These are phyloP conservation scores for Telenomus remus DNA, from an alignment of 1,140 invertebrate species.

Conservation along the genomic window DNA sequence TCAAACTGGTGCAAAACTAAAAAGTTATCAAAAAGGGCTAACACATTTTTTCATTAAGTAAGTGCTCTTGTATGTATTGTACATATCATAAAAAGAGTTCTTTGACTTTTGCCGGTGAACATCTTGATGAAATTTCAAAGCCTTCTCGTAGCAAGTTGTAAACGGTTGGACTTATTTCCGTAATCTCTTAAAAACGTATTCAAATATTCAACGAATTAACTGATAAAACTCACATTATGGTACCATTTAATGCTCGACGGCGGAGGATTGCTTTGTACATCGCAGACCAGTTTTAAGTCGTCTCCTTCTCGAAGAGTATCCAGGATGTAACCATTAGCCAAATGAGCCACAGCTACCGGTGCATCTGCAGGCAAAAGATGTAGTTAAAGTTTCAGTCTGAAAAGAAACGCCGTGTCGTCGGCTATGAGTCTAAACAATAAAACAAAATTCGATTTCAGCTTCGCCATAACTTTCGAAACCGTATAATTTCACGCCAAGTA, in stretches of 20 bases:
- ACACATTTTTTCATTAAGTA: not conserved
- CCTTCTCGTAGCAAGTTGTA: conserved; percentile 2
- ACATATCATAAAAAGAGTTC: not conserved
- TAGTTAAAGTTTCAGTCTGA: conserved; percentile 41
- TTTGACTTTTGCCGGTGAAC: not conserved
- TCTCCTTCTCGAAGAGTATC: conserved; percentile 77
- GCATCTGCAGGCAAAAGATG: conserved; percentile 65
- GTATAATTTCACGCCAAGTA: conserved; percentile 39
- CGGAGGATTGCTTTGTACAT: conserved; percentile 76
- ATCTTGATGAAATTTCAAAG: conserved; percentile 4
- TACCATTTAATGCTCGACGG: conserved; percentile 77
- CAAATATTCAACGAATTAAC: conserved; percentile 50
- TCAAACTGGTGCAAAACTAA: too few relatives aligned
- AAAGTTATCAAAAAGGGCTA: not conserved
- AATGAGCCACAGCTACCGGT: conserved; percentile 65
- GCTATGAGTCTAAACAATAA: conserved; percentile 31
- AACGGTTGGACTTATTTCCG: conserved; percentile 19
- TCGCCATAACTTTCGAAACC: conserved; percentile 30
- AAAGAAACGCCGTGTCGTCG: conserved; percentile 25
- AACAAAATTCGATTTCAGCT: conserved; percentile 38
- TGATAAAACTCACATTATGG: conserved; percentile 76
- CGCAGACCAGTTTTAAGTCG: conserved; percentile 77
- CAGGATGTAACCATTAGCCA: conserved; percentile 68
- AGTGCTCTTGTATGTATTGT: not conserved
- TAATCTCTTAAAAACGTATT: conserved; percentile 36